Conservation (phyloP, 2,797 vertebrate species). For the Typhlichthys subterraneus region DNA sequence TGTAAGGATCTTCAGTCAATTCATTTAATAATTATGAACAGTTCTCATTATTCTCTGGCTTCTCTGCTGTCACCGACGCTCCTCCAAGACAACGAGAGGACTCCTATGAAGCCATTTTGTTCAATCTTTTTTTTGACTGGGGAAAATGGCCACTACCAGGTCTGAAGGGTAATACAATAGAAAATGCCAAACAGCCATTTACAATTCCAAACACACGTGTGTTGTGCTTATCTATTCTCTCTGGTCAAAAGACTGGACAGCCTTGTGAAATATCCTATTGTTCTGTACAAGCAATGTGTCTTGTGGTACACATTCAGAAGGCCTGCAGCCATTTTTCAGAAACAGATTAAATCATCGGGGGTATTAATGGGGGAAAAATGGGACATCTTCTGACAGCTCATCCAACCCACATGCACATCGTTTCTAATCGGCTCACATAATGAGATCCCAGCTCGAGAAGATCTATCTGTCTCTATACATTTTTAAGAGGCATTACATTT, state of each 20-base stretch:
- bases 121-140: conserved; percentile 26
- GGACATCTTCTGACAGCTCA: conserved; percentile 62
- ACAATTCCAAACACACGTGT: conserved; percentile 66
- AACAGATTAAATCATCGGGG: conserved; percentile 72
- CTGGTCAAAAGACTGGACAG: conserved; percentile 65
- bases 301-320: conserved; percentile 67
- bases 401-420: conserved; percentile 69
- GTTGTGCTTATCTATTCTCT: conserved; percentile 68
- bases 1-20: conserved; percentile 63
- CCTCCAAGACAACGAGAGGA: conserved; percentile 49
- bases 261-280: conserved; percentile 65
- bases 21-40: conserved; percentile 72
- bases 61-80: conserved; percentile 43
- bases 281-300: conserved; percentile 57
- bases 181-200: conserved; percentile 58
- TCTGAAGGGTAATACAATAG: conserved; percentile 20
- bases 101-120: conserved; percentile 45
- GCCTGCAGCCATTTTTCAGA: conserved; percentile 63
- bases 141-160: conserved; percentile 34
- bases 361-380: conserved; percentile 70
- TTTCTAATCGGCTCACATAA: conserved; percentile 76
- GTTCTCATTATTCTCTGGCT: conserved; percentile 54
- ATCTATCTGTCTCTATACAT: conserved; percentile 60
- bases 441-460: conserved; percentile 62
- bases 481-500: conserved; percentile 45